Percentiles rank a stretch among this genome's conserved stretches.
These are phyloP conservation scores for Alosa alosa DNA, from an alignment of 2,113 vertebrate genomes.

Conservation along the genomic window DNA sequence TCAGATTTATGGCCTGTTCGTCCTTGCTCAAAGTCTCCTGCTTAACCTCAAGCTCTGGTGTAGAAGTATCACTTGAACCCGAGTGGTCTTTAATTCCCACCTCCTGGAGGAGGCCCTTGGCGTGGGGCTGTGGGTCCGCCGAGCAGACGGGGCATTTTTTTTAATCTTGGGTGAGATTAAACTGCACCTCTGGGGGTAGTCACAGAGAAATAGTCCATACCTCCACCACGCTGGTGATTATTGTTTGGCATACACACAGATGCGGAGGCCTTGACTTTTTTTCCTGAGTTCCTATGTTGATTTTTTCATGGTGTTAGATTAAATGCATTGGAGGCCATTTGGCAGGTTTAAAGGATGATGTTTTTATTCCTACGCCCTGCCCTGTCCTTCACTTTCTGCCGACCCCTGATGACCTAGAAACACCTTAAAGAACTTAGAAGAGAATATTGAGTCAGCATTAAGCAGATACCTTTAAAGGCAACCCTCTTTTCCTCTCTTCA, in stretches of 20 bases:
- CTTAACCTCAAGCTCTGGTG: slow-evolving; percentile 41
- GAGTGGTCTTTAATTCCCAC: slow-evolving; percentile 44
- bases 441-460: neutral
- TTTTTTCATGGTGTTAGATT: neutral
- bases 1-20: slow-evolving; percentile 58
- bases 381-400: neutral
- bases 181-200: slow-evolving; percentile 35
- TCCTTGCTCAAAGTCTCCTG: slow-evolving; percentile 56
- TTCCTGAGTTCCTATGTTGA: neutral
- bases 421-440: neutral
- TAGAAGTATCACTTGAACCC: slow-evolving; percentile 32
- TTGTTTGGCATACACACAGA: slow-evolving; percentile 38
- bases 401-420: neutral
- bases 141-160: neutral
- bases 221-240: slow-evolving; percentile 33
- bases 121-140: neutral
- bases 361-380: neutral
- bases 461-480: neutral
- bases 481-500: neutral
- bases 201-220: slow-evolving; percentile 37
- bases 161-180: slow-evolving; percentile 47
- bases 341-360: neutral
- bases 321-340: neutral
- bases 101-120: slow-evolving; percentile 30
- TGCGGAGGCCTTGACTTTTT: neutral